Evolutionary conservation across 2,888 invertebrate genomes (phyloP).

Genomic region (Cantharis rufa): DNA sequence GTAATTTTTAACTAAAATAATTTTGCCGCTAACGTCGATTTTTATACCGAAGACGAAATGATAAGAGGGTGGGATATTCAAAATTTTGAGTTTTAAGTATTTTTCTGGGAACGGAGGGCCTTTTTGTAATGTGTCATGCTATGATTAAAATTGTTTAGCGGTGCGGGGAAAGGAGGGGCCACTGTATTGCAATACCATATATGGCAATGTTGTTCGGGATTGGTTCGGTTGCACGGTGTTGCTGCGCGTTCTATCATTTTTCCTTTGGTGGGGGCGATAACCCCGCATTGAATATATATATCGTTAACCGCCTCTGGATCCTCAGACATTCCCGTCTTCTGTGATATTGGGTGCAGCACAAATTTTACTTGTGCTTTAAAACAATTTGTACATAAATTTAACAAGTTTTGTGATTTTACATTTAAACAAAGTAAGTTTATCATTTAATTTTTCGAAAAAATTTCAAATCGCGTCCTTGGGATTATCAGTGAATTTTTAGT

Average conservation of each 20-base stretch:
- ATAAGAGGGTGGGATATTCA: not conserved
- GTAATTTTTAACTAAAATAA: conserved; percentile 6
- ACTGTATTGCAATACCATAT: conserved; percentile 74
- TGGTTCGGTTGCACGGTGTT: conserved; percentile 58
- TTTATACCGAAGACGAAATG: not conserved
- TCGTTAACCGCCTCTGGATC: conserved; percentile 41
- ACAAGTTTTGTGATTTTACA: conserved; percentile 19
- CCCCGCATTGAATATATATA: conserved; percentile 61
- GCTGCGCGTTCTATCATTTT: conserved; percentile 50
- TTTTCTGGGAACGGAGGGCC: conserved; percentile 18
- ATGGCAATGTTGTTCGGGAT: conserved; percentile 76
- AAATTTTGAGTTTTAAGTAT: not conserved
- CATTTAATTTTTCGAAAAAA: not conserved
- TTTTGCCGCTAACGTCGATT: not conserved
- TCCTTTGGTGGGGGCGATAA: conserved; percentile 62
- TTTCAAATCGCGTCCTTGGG: not conserved
- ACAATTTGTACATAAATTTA: conserved; percentile 27
- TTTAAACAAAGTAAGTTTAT: conserved; percentile 29
- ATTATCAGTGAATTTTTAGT: not conserved
- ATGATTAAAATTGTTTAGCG: conserved; percentile 19
- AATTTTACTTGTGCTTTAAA: conserved; percentile 41
- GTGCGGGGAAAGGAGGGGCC: conserved; percentile 50
- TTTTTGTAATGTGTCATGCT: conserved; percentile 34
- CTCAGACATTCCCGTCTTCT: conserved; percentile 49
- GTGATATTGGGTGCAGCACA: conserved; percentile 43